A percentile compares a stretch with the other conserved stretches of the same genome.
phyloP scores from a whole-genome alignment of 2,888 invertebrate species.

The Abscondita cerata region DNA sequence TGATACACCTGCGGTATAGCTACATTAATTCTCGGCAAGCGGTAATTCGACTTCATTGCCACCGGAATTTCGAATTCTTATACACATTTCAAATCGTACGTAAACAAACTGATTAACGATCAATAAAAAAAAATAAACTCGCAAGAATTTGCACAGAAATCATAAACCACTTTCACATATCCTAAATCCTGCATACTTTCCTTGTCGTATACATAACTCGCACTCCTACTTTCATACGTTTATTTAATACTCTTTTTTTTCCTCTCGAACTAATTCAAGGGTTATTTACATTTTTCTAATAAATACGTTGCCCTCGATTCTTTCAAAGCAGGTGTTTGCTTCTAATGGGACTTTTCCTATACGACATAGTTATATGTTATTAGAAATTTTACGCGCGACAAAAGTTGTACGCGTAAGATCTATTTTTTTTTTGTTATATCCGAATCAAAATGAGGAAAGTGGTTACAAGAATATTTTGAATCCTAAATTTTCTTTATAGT shows the following conservation, averaged over 20 bases:
- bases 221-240: conserved; percentile 1
- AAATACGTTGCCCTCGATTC: conserved; percentile 11
- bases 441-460: no score
- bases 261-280: neutral
- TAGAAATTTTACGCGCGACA: conserved; percentile 6
- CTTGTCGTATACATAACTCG: neutral
- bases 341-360: conserved; percentile 3
- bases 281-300: conserved; percentile 3
- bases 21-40: conserved; percentile 5
- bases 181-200: neutral
- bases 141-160: neutral
- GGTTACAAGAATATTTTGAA: no score
- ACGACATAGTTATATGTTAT: conserved; percentile 9
- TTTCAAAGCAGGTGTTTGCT: conserved; percentile 4
- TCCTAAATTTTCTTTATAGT: no score
- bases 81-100: neutral
- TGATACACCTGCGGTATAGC: conserved; percentile 20
- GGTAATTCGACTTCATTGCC: conserved; percentile 9
- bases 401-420: no score
- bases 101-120: neutral
- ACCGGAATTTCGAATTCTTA: conserved; percentile 11
- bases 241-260: no score
- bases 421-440: no score
- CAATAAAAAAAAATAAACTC: neutral
- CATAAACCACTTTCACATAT: conserved; percentile 3